Evolutionary conservation across 2,113 vertebrate genomes (phyloP).

Genomic region (Triplophysa tibetana): DNA sequence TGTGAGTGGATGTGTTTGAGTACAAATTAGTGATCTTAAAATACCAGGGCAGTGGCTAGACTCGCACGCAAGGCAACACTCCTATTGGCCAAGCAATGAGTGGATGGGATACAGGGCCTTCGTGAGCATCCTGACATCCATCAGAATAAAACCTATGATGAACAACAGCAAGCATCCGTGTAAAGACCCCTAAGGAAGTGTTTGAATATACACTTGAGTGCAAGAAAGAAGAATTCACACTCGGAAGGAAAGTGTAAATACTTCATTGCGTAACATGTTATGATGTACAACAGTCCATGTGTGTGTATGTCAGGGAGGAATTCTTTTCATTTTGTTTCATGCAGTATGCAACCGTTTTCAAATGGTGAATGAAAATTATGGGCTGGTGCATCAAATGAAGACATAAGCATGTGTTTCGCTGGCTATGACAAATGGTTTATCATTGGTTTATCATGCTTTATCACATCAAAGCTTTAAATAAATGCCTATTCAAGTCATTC

Average conservation of each 20-base stretch:
- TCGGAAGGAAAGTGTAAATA: conserved; percentile 32
- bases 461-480: too few species aligned
- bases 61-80: background rate
- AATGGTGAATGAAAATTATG: background rate
- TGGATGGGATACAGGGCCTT: conserved; percentile 10
- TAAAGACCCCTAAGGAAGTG: conserved; percentile 61
- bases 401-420: background rate
- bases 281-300: conserved; percentile 33
- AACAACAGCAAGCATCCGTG: conserved; percentile 55
- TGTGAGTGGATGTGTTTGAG: too few species aligned
- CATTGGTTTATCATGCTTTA: too few species aligned
- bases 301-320: background rate
- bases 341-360: background rate
- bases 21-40: background rate
- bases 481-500: too few species aligned
- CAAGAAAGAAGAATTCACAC: conserved; percentile 13
- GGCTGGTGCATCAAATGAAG: background rate
- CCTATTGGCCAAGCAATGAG: conserved; percentile 3
- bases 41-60: background rate
- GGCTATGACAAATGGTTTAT: background rate
- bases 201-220: conserved; percentile 55
- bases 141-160: conserved; percentile 66
- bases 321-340: background rate
- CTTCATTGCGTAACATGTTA: conserved; percentile 29
- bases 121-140: conserved; percentile 66